Base-by-base conservation (phyloP, 2,113 vertebrate species). In the Kryptolebias marmoratus region DNA sequence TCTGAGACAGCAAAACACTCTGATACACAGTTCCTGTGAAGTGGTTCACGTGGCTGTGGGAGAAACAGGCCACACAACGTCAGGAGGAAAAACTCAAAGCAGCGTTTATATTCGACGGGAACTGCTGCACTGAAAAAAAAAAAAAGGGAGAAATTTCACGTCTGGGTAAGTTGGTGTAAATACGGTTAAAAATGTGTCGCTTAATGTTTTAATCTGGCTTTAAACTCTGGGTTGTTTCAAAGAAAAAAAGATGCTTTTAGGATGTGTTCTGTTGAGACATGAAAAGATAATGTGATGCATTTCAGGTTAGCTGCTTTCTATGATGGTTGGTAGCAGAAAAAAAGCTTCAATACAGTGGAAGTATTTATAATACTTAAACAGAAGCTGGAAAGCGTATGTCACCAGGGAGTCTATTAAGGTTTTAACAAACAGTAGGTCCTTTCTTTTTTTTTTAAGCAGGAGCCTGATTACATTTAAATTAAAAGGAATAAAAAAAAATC, bases 11-110 rank as follows among this genome's bases (percentile, higher is more conserved):
- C 72, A 98, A 86, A 36, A 97, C 88, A 30, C 96, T 96, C 91
- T 98, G 95, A 90, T 99, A 98, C n/a, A 96, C 91, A 52, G 94
- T 96, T 75, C 97, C 97, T 49, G 97, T 98, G 84, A 99, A 98
- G 36, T 95, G 94, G 91, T 98, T 97, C 86, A 95, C 94, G 77
- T 96, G 96, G 90, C 96, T 98, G 83, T 77, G 87, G 84, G 53
- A 72, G 61, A 81, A 75, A 63, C 36, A 67, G 27, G n/a, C 2
- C 11, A 68, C 16, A 71, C 52, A 61, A 36, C 11, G 56, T 75
- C 49, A 58, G 54, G 39, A 60, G 2, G 15, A 65, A 27, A 22
- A 13, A 11, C 14, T 66, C 42, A 68, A 42, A 77, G 36, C 10
- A 68, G 75, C 52, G 73, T 49, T 70, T 57, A 64, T 14, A 70